Evolutionary conservation across 2,797 vertebrate genomes (phyloP).

Genomic region (Dipus sagitta): DNA sequence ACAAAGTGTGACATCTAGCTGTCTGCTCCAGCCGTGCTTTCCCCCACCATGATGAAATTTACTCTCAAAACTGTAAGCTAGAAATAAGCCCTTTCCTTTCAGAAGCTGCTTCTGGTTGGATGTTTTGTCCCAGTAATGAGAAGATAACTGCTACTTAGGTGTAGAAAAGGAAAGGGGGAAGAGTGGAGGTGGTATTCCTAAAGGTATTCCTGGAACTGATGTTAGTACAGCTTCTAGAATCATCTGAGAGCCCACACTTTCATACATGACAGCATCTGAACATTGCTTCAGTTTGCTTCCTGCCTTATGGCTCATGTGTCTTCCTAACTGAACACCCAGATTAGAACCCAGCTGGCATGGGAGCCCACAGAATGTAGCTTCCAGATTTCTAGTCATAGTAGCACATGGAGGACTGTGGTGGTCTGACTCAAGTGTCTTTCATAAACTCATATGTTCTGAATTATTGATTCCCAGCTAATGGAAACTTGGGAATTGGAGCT

Average conservation of each 20-base stretch:
- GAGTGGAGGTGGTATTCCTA: not conserved
- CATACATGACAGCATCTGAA: not conserved
- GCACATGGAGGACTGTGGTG: not conserved
- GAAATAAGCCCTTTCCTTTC: too few species aligned
- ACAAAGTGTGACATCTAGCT: too few species aligned
- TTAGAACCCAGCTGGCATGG: not conserved
- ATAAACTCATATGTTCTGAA: too few species aligned
- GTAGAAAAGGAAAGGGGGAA: conserved; percentile 2
- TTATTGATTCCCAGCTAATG: too few species aligned
- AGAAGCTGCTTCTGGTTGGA: too few species aligned
- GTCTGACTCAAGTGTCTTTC: too few species aligned
- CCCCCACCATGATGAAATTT: too few species aligned
- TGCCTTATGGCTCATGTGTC: not conserved
- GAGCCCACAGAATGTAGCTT: not conserved
- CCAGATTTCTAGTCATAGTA: not conserved
- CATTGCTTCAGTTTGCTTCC: conserved; percentile 12
- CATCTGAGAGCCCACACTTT: not conserved
- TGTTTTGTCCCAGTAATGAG: too few species aligned
- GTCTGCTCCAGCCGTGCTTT: too few species aligned
- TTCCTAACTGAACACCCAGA: conserved; percentile 31
- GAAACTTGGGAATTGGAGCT: too few species aligned
- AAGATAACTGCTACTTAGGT: too few species aligned
- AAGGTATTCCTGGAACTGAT: not conserved
- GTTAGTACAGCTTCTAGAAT: not conserved
- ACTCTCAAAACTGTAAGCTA: too few species aligned